Evolutionary conservation across 2,888 invertebrate species (phyloP), one percentile per base, ranked within the genome.

Genomic region (Glyphotaelius pellucidus): DNA sequence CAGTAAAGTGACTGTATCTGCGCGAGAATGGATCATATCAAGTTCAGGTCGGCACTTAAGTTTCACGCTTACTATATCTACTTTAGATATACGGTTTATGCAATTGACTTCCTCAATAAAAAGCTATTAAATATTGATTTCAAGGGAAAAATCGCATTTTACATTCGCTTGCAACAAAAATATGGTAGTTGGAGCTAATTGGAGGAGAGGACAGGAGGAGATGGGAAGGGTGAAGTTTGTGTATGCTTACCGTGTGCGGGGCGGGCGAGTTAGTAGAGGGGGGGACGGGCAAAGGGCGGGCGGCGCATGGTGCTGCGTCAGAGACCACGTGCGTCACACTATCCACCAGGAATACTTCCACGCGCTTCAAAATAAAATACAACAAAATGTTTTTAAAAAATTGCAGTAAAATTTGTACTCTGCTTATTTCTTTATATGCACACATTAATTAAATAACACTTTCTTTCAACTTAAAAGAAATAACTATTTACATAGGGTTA

Each of bases 241-340:
- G 25, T n/a, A 7, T 90, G 35, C 84, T 89, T 52, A 89, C 89
- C 84, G 89, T 89, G 88, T 89, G 84, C 89, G 85, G 89, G 91
- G 85, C 47, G 81, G 87, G 87, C 91, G 88, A 88, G 80, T 80
- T 90, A 67, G 25, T 31, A 32, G 83, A 47, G 35, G 90, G 89
- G 84, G 89, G 88, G 30, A 84, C 88, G 32, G 67, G 47, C n/a
- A 32, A 30, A 80, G 89, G 89, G 38, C 52, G 90, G 42, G 91
- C n/a, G 88, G 89, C 94, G 93, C 92, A 90, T 91, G 93, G 93
- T 93, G 92, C 91, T 79, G 88, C 31, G 94, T 96, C 96, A 93
- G 96, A 96, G 93, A 97, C 95, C 94, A 97, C 96, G 95, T 97
- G 96, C 84, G 96, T 96, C 94, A 97, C 97, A 89, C 96, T 96